Evolutionary conservation across 2,888 invertebrate species (phyloP).

Genomic region (Pristionchus maxplancki): DNA sequence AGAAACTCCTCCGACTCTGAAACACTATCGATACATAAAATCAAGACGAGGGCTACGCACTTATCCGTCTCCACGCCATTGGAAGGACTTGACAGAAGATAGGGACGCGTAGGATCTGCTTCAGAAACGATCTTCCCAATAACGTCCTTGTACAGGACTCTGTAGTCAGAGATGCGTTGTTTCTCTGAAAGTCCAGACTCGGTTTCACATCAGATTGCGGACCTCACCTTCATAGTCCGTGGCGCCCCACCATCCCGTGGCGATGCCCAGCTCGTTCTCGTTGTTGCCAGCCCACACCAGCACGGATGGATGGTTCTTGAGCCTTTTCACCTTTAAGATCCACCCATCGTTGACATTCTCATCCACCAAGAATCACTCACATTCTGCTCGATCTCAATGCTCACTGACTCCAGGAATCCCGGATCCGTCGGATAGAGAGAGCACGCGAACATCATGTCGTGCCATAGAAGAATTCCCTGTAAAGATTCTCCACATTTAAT

Average conservation of each 20-base stretch:
- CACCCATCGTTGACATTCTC: background rate
- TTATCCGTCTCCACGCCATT: constrained; percentile 84
- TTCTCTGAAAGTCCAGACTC: background rate
- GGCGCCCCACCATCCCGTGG: constrained; percentile 42
- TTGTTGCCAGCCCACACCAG: constrained; percentile 95
- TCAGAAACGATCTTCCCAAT: constrained; percentile 84
- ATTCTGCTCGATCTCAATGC: constrained; percentile 83
- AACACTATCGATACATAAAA: background rate
- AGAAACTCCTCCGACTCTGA: constrained; percentile 84
- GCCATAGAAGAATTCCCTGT: constrained; percentile 94
- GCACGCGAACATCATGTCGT: constrained; percentile 97
- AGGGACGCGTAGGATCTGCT: constrained; percentile 84
- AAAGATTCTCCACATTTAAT: background rate
- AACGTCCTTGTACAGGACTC: constrained; percentile 87
- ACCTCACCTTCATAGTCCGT: constrained; percentile 23
- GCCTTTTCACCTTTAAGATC: constrained; percentile 61
- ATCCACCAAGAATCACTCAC: constrained; percentile 53
- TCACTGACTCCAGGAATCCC: constrained; percentile 86
- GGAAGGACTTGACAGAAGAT: constrained; percentile 91
- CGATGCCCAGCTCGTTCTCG: constrained; percentile 91
- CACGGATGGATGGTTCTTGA: constrained; percentile 91
- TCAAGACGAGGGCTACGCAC: constrained; percentile 46
- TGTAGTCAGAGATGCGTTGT: constrained; percentile 63
- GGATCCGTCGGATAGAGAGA: constrained; percentile 90
- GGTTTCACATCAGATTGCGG: background rate